Evolutionary conservation across 2,113 vertebrate genomes (phyloP).

Genomic region (Anarrhichthys ocellatus): DNA sequence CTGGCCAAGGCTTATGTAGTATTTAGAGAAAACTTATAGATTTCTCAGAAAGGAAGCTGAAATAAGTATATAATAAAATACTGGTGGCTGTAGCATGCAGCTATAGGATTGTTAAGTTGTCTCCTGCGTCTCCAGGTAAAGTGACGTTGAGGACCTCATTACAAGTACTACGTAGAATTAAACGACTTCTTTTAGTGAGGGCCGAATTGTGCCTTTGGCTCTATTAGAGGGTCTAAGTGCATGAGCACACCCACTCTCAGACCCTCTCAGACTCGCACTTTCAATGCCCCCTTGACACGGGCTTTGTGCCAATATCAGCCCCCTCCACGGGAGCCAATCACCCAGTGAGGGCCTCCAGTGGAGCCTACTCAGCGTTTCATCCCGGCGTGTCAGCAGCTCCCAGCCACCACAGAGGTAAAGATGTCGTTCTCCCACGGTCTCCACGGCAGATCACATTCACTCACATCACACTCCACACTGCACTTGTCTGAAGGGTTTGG

Average conservation of each 20-base stretch:
- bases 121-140: no score
- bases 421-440: slow-evolving; percentile 30
- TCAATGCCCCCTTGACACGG: slow-evolving; percentile 29
- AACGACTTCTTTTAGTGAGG: background rate
- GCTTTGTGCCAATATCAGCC: slow-evolving; percentile 51
- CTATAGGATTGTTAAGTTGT: background rate
- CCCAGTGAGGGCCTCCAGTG: slow-evolving; percentile 42
- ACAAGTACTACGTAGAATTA: background rate
- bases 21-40: background rate
- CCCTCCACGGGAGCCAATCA: slow-evolving; percentile 45
- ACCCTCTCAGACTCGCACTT: slow-evolving; percentile 5
- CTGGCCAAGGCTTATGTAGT: background rate
- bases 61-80: background rate
- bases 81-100: background rate
- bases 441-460: slow-evolving; percentile 29
- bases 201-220: slow-evolving; percentile 5
- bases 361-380: slow-evolving; percentile 56
- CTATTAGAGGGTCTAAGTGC: slow-evolving; percentile 1
- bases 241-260: background rate
- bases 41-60: background rate
- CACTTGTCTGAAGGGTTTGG: slow-evolving; percentile 5
- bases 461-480: background rate
- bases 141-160: background rate
- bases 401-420: slow-evolving; percentile 14
- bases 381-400: slow-evolving; percentile 63